A percentile compares a stretch with the other conserved stretches of the same genome.
Conservation (phyloP, 2,888 invertebrate species). For the Patella caerulea region DNA sequence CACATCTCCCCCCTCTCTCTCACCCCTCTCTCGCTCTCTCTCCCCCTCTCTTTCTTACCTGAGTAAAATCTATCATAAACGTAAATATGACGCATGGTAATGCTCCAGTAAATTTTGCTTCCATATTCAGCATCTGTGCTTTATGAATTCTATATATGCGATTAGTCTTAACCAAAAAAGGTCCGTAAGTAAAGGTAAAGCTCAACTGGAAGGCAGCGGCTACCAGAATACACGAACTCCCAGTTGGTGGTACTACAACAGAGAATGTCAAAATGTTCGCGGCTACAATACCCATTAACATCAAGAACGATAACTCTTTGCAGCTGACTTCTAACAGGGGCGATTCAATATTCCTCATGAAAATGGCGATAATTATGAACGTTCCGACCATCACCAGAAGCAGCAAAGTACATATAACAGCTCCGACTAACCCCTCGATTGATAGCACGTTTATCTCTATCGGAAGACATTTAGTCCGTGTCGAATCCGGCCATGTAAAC, state of each 20-base stretch:
- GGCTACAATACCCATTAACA: constrained; percentile 37
- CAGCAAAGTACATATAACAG: constrained; percentile 23
- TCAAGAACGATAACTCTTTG: constrained; percentile 44
- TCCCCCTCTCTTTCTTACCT: background rate
- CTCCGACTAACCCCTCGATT: constrained; percentile 22
- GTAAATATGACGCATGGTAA: background rate
- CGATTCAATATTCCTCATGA: constrained; percentile 33
- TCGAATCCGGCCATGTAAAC: constrained; percentile 43
- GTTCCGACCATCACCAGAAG: constrained; percentile 30
- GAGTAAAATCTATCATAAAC: background rate
- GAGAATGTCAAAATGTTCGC: constrained; percentile 35
- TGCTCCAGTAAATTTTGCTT: background rate
- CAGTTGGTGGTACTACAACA: constrained; percentile 33
- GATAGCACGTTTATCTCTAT: constrained; percentile 27
- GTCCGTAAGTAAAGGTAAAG: constrained; percentile 45
- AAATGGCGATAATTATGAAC: constrained; percentile 29
- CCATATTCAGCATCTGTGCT: background rate
- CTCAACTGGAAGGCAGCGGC: constrained; percentile 45
- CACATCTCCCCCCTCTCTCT: no score
- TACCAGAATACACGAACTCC: constrained; percentile 34
- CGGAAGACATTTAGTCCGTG: constrained; percentile 27
- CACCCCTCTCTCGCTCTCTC: background rate
- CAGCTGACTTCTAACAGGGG: constrained; percentile 49
- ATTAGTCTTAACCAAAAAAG: constrained; percentile 48
- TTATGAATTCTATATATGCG: constrained; percentile 48